A percentile compares a stretch with the other conserved stretches of the same genome.
phyloP scores from a whole-genome alignment of 2,888 invertebrate genomes.

The Cecidostiba fungosa region DNA sequence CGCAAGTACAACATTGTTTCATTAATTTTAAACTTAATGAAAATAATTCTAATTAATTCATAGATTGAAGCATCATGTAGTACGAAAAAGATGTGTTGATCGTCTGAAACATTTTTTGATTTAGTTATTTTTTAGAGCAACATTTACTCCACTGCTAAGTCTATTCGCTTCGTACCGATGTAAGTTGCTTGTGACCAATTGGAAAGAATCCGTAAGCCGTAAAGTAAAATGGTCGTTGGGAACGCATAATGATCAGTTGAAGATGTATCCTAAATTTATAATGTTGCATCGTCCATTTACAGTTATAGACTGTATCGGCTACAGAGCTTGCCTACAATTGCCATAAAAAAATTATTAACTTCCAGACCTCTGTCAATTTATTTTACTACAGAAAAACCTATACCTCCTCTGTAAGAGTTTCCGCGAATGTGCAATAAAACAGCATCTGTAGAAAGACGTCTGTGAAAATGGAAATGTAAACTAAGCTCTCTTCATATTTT shows the following conservation, averaged over 20 bases:
- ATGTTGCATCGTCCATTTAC: conserved; percentile 24
- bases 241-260: conserved; percentile 21
- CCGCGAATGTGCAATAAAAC: conserved; percentile 35
- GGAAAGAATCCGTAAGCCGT: conserved; percentile 36
- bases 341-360: not conserved
- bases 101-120: not conserved
- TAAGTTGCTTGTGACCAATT: conserved; percentile 33
- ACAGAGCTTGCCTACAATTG: conserved; percentile 9
- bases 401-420: conserved; percentile 26
- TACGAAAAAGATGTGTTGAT: not conserved
- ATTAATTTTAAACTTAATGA: not conserved
- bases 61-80: conserved; percentile 7
- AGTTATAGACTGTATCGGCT: conserved; percentile 18
- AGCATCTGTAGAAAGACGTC: conserved; percentile 9
- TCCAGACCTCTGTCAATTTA: too few species aligned
- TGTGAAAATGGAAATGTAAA: not conserved
- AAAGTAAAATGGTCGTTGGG: conserved; percentile 27
- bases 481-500: not conserved
- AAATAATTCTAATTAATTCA: not conserved
- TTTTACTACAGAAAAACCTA: not conserved
- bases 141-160: not conserved
- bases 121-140: not conserved
- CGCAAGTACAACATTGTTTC: not conserved
- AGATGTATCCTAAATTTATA: conserved; percentile 3
- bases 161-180: not conserved